Percentiles rank a stretch among this genome's conserved stretches.
phyloP scores from a whole-genome alignment of 2,797 vertebrate genomes.

The Mustela erminea region DNA sequence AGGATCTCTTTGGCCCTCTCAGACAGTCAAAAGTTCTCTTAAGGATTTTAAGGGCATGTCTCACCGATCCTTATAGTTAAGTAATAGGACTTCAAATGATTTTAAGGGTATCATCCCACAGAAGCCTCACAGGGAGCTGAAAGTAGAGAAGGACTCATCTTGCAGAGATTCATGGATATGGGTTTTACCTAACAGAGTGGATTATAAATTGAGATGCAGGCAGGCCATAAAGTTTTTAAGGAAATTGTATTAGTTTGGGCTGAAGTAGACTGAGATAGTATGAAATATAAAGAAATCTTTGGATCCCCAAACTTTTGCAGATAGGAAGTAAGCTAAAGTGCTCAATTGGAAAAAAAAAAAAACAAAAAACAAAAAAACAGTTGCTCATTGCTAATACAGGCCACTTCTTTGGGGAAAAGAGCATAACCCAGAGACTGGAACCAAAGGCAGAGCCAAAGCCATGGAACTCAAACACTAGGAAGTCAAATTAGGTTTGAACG shows the following conservation, averaged over 20 bases:
- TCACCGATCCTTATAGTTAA: background rate
- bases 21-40: background rate
- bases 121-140: background rate
- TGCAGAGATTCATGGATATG: background rate
- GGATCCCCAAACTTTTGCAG: background rate
- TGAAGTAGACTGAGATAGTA: background rate
- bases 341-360: background rate
- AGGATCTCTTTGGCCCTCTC: background rate
- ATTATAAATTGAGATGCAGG: background rate
- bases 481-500: background rate
- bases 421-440: background rate
- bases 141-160: background rate
- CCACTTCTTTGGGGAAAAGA: background rate
- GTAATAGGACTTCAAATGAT: background rate
- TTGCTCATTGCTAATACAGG: background rate
- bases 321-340: background rate
- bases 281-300: background rate
- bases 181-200: background rate
- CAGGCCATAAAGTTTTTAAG: background rate
- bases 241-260: background rate
- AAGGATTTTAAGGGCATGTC: background rate
- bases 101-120: background rate
- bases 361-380: background rate
- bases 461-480: background rate
- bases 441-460: background rate